Evolutionary conservation across 2,113 vertebrate genomes (phyloP), one percentile per base, ranked within the genome.

Genomic region (Colossoma macropomum): DNA sequence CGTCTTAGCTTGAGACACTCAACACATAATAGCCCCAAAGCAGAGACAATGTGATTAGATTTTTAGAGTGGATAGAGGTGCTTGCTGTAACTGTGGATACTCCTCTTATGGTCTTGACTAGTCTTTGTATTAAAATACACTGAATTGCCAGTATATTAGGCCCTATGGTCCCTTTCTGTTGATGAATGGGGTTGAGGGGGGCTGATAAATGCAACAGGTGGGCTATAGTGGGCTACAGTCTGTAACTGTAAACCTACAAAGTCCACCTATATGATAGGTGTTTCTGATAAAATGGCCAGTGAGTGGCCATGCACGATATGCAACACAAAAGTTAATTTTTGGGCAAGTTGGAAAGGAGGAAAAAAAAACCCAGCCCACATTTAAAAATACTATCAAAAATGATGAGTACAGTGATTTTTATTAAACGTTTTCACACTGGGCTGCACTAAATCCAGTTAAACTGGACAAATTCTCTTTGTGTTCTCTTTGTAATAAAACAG

Each of bases 71-170:
- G 68, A 71, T 71, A 71, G 68, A 45, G n/a, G n/a, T 62, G 66
- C 28, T 82, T 82, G 50, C 28, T 75, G 70, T 54, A 34, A 73
- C n/a, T 12, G 50, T 79, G 25, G 48, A 71, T 68, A 38, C n/a
- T 85, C 60, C 48, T 54, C 17, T 66, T 71, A 66, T 25, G 32
- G 45, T 52, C 66, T 75, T 81, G 28, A 73, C 21, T 85, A 66
- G 62, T 30, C 34, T 76, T 82, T 79, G 75, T 79, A 79, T 79
- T 79, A 86, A 52, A 70, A 50, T 45, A 50, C 59, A 56, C 25
- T 27, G 59, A 25, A 13, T 11, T 62, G 59, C 23, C 59, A 25
- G 59, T 27, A 27, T 27, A 62, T 62, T 62, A 25, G 59, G 59
- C n/a, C 59, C n/a, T 27, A 25, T 60, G 23, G 23, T n/a, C 5